Evolutionary conservation across 2,888 invertebrate genomes (phyloP), one percentile per base, ranked within the genome.

Genomic region (Neoitamus cyanurus): DNA sequence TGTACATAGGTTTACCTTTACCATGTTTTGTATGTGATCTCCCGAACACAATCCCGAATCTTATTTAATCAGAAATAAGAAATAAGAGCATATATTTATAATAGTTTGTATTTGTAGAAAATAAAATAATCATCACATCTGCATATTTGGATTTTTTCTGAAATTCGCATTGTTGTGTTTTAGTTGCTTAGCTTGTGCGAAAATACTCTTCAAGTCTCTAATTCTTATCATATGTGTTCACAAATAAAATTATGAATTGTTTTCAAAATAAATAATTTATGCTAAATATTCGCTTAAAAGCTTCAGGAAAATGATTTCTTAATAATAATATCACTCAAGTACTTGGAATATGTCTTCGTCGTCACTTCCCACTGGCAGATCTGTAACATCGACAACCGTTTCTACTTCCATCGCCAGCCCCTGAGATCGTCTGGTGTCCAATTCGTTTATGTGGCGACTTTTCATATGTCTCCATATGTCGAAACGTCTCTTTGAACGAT

Each of bases 391-490:
- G 13, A 86, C 85, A 30, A 85, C 80, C 3, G 85, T 86, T 36
- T 85, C 70, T 0, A 86, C 85, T 73, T 86, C 86, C 86, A 86
- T 86, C 5, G 85, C 25, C 68, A 85, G 25, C 9, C 86, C 86
- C 7, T 68, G 20, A 20, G 30, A 31, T 13, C 69, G 58, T 5
- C 84, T 82, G 20, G 70, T 25, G 11, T 70, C 37, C 34, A 86
- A 58, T 20, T 85, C 83, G 1, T 30, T 31, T n/a, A 77, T 69
- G 25, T 86, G 86, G 31, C 86, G 82, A 13, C 86, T 84, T 58
- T 84, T 86, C 84, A 86, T 86, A 58, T 86, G 86, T 25, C 86
- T 70, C 84, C 85, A 86, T 7, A 86, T 86, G 72, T 86, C 86
- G 73, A 84, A 86, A 15, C 85, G 80, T 48, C 86, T 46, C 75